Percentiles rank a stretch among this genome's conserved stretches.
These are phyloP conservation scores for Magallana gigas DNA, from an alignment of 1,140 invertebrate species.

Conservation along the genomic window DNA sequence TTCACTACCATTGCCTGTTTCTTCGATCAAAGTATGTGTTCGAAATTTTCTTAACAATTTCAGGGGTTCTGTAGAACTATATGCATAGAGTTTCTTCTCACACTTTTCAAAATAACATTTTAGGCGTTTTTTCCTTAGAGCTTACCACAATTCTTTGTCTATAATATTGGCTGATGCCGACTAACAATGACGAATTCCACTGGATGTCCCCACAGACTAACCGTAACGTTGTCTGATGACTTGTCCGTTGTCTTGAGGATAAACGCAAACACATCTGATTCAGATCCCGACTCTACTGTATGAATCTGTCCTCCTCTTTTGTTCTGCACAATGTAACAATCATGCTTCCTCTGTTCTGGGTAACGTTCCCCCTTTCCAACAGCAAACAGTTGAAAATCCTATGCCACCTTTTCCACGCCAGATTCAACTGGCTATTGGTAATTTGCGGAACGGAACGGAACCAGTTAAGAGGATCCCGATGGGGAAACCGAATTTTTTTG, in stretches of 20 bases:
- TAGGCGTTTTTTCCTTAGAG: constrained; percentile 13
- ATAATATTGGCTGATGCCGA: too few relatives aligned
- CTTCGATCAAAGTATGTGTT: too few relatives aligned
- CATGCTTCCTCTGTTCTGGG: constrained; percentile 50
- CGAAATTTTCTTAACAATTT: too few relatives aligned
- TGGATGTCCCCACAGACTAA: constrained; percentile 43
- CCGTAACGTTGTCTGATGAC: neutral
- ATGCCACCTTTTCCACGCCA: too few relatives aligned
- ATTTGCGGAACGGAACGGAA: too few relatives aligned
- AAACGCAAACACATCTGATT: constrained; percentile 3
- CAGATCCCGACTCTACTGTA: too few relatives aligned
- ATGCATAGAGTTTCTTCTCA: neutral
- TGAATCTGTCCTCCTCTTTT: too few relatives aligned
- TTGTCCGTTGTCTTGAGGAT: neutral
- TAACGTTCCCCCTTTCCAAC: constrained; percentile 49
- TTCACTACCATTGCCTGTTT: too few relatives aligned
- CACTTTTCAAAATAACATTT: neutral
- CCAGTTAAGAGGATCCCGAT: too few relatives aligned
- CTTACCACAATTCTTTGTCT: constrained; percentile 47
- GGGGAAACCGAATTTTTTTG: too few relatives aligned
- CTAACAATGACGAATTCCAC: constrained; percentile 51
- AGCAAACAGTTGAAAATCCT: constrained; percentile 25
- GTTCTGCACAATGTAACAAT: constrained; percentile 55
- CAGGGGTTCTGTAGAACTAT: neutral
- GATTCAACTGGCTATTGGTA: too few relatives aligned